Percentiles rank a stretch among this genome's conserved stretches.
Conservation (phyloP, 2,113 vertebrate species). For the Rhinichthys klamathensis region DNA sequence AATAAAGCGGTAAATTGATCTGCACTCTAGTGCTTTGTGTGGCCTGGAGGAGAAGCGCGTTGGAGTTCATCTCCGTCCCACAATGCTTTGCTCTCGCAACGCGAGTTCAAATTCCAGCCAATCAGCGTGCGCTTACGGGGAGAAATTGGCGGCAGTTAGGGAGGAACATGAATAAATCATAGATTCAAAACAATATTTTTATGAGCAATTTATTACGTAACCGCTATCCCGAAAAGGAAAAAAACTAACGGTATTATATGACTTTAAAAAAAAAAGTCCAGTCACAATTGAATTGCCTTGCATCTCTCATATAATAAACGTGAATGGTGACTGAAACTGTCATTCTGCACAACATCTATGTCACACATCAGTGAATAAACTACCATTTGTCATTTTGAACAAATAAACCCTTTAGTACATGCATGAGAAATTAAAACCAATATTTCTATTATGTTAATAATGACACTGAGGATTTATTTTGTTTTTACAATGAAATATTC, state of each 20-base stretch:
- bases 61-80: slow-evolving; percentile 70
- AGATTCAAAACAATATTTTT: too few species aligned
- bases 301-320: background rate
- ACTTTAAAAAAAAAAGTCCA: background rate
- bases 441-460: background rate
- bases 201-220: background rate
- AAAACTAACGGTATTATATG: background rate
- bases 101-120: slow-evolving; percentile 41
- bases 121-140: slow-evolving; percentile 10
- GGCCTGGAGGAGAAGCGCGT: slow-evolving; percentile 76
- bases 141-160: slow-evolving; percentile 23
- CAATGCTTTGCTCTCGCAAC: slow-evolving; percentile 61
- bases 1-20: slow-evolving; percentile 37
- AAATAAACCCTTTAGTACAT: background rate
- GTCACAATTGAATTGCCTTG: background rate
- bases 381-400: background rate
- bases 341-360: too few species aligned
- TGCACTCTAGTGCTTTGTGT: slow-evolving; percentile 81
- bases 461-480: background rate
- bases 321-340: background rate
- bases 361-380: background rate
- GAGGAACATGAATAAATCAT: background rate
- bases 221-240: background rate
- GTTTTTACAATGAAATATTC: background rate
- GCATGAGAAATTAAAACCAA: background rate